Conservation (phyloP, 1,140 invertebrate species). For the Tetranychus cinnabarinus region DNA sequence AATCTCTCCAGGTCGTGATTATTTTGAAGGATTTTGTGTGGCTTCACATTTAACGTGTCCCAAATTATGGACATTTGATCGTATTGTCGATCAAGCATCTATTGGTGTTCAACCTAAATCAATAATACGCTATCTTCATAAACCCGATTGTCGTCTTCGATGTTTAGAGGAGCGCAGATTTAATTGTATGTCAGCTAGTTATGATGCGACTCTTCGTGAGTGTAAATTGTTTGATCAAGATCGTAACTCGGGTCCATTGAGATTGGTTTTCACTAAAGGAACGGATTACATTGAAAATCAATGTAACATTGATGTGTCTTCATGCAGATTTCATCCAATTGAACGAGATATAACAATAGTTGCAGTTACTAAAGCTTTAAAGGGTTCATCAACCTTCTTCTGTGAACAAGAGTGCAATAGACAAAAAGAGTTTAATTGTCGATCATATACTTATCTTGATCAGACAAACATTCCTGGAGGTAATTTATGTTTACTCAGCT, state of each 20-base stretch:
- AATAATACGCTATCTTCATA: slow-evolving; percentile 18
- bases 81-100: slow-evolving; percentile 23
- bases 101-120: slow-evolving; percentile 17
- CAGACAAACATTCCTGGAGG: slow-evolving; percentile 8
- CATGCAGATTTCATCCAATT: slow-evolving; percentile 8
- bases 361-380: slow-evolving; percentile 22
- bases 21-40: slow-evolving; percentile 25
- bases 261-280: slow-evolving; percentile 14
- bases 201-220: slow-evolving; percentile 21
- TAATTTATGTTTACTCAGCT: slow-evolving; percentile 21
- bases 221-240: slow-evolving; percentile 25
- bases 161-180: slow-evolving; percentile 25
- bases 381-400: slow-evolving; percentile 17
- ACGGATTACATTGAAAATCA: slow-evolving; percentile 30
- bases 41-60: slow-evolving; percentile 9
- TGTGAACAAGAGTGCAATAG: slow-evolving; percentile 25
- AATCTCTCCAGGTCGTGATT: slow-evolving; percentile 21
- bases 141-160: slow-evolving; percentile 22
- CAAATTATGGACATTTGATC: slow-evolving; percentile 24
- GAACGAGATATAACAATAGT: slow-evolving; percentile 10
- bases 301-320: slow-evolving; percentile 16
- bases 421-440: slow-evolving; percentile 26
- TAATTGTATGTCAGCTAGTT: slow-evolving; percentile 24
- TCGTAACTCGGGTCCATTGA: slow-evolving; percentile 18
- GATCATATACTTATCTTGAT: slow-evolving; percentile 25